Conservation (phyloP, 2,113 vertebrate genomes). For the Nerophis ophidion region DNA sequence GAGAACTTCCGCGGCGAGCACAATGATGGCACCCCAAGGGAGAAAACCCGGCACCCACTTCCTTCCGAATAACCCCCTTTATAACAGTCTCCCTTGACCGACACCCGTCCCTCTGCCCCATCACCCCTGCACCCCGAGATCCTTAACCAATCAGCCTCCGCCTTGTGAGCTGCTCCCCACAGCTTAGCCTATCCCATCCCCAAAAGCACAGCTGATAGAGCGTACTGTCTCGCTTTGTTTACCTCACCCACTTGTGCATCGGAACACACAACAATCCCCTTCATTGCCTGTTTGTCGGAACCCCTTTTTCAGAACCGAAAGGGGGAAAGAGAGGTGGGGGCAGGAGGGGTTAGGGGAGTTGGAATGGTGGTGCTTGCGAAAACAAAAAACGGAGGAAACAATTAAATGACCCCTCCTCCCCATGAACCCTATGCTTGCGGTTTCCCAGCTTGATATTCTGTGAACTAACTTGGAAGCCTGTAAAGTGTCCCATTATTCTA, state of each 20-base stretch:
- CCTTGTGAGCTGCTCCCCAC: conserved; percentile 42
- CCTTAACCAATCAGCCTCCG: conserved; percentile 39
- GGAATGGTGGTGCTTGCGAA: conserved; percentile 26
- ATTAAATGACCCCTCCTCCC: conserved; percentile 64
- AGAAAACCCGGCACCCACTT: conserved; percentile 54
- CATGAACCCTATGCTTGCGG: conserved; percentile 63
- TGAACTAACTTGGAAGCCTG: conserved; percentile 72
- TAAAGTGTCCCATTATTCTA: conserved; percentile 73
- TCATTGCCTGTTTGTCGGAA: conserved; percentile 74
- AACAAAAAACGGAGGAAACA: conserved; percentile 67
- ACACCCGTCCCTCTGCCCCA: conserved; percentile 13
- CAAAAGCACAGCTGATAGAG: conserved; percentile 39
- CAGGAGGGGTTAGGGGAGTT: too few relatives aligned
- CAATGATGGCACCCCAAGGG: conserved; percentile 56
- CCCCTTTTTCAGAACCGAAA: conserved; percentile 60
- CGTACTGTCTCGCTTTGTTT: conserved; percentile 62
- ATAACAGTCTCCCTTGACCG: conserved; percentile 16
- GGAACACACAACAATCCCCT: conserved; percentile 74
- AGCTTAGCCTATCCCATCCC: conserved; percentile 44
- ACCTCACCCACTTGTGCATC: conserved; percentile 63
- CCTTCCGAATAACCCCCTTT: conserved; percentile 52
- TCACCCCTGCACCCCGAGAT: conserved; percentile 18
- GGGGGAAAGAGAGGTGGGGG: background rate
- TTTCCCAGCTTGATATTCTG: conserved; percentile 75
- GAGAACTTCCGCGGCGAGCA: conserved; percentile 55